Base-by-base conservation (phyloP, 2,888 invertebrate genomes). In the Galerucella nymphaeae region DNA sequence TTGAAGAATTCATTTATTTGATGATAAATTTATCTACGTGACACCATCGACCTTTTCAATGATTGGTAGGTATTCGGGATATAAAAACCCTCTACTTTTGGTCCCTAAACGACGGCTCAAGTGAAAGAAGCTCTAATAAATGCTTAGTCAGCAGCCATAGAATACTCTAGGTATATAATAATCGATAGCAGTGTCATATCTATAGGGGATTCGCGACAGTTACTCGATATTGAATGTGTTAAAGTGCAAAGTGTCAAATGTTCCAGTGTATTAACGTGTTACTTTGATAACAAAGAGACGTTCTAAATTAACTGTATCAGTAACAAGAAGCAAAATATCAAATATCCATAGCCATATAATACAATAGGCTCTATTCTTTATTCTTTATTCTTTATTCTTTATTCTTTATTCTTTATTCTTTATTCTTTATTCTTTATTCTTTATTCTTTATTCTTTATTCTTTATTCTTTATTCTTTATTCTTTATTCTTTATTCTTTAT, bases 91-190 rank as follows among this genome's bases (percentile, higher is more conserved):
- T 62, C 61, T 18, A 42, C 42, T 62, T n/a, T 18, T 58, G 58
- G 57, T 59, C 66, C 59, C 66, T 38, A 48, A 67, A 67, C 66
- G 66, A 58, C 66, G 59, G 16, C 50, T 65, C 23, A 66, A 66
- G 70, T 61, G 63, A 70, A 45, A 69, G 61, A 69, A 62, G 70
- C 45, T 48, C 18, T 53, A 64, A 55, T 70, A 70, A 70, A 63
- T 64, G 70, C 82, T 76, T 78, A 80, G 83, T 83, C 83, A 84
- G 84, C 83, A 82, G 80, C 84, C 84, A 83, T 84, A 83, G 82
- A 83, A 81, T 82, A 83, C 80, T 63, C 53, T 50, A 62, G 61
- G 61, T 62, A 62, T 18, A 53, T 42, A 62, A 55, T 70, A 70
- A 63, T 70, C 63, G 63, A 63, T 57, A 61, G 23, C 42, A 62